These are phyloP conservation scores for Bujurquina vittata DNA, from an alignment of 2,113 vertebrate species.

Conservation along the genomic window DNA sequence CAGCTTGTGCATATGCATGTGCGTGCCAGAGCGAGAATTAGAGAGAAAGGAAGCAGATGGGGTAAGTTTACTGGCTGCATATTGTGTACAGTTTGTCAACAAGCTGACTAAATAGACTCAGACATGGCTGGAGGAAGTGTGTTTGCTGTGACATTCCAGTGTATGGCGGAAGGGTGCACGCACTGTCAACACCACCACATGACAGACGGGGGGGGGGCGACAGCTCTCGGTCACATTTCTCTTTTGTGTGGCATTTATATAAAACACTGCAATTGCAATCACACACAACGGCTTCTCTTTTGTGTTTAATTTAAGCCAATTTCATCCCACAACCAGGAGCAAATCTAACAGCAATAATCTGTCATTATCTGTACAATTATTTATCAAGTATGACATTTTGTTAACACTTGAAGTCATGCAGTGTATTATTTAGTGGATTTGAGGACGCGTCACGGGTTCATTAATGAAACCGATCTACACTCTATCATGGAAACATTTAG, in stretches of 20 bases:
- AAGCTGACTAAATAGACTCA: slow-evolving; percentile 76
- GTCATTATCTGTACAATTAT: not conserved
- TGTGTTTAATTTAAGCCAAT: not conserved
- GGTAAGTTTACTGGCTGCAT: slow-evolving; percentile 69
- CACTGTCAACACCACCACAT: slow-evolving; percentile 56
- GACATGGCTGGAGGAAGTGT: slow-evolving; percentile 71
- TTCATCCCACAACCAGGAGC: not conserved
- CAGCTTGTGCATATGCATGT: slow-evolving; percentile 42
- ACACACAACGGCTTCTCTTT: not conserved
- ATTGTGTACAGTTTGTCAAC: slow-evolving; percentile 76
- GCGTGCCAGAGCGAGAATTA: slow-evolving; percentile 28
- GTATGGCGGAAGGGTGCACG: slow-evolving; percentile 51
- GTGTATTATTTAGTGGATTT: not conserved
- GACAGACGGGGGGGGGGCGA: slow-evolving; percentile 39
- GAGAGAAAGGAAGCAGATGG: slow-evolving; percentile 68
- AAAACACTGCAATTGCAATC: not conserved
- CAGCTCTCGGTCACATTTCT: slow-evolving; percentile 19
- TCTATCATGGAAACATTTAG: not conserved
- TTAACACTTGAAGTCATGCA: not conserved
- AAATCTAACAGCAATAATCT: not conserved
- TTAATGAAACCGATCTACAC: not conserved
- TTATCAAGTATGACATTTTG: not conserved
- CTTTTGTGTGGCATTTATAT: slow-evolving; percentile 4
- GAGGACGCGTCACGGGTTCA: not conserved
- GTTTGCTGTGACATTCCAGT: slow-evolving; percentile 77